These are phyloP conservation scores for Trachymyrmex septentrionalis DNA, from an alignment of 1,140 invertebrate species.

Conservation along the genomic window DNA sequence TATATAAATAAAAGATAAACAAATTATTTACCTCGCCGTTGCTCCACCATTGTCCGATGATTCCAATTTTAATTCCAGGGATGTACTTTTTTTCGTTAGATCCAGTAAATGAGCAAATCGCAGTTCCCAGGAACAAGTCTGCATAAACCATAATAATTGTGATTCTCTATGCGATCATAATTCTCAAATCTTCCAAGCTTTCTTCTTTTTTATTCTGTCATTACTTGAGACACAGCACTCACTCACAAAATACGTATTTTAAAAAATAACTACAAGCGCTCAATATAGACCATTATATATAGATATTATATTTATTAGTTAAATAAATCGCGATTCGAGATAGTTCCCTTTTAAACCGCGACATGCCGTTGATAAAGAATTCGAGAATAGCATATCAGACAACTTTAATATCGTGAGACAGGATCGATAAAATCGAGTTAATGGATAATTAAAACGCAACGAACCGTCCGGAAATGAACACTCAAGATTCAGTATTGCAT, in stretches of 20 bases:
- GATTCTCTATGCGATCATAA: too few relatives aligned
- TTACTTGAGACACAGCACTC: neutral
- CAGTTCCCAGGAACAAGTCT: too few relatives aligned
- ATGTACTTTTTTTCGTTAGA: too few relatives aligned
- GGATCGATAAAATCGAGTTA: constrained; percentile 25
- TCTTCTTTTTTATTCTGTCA: neutral
- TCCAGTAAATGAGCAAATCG: too few relatives aligned
- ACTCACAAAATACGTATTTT: neutral
- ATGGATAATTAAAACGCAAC: constrained; percentile 20
- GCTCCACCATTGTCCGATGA: neutral
- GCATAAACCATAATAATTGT: too few relatives aligned
- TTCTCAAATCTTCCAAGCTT: neutral
- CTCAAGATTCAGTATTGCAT: constrained; percentile 8
- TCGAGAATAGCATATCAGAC: neutral
- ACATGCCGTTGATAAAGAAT: neutral
- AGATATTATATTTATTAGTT: neutral
- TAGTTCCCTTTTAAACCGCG: neutral
- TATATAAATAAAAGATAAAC: neutral
- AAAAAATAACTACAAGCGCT: neutral
- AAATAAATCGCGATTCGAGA: neutral
- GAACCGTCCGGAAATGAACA: neutral
- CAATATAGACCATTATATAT: neutral
- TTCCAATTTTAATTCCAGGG: too few relatives aligned
- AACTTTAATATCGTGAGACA: neutral
- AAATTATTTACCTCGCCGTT: neutral